Evolutionary conservation across 2,888 invertebrate species (phyloP).

Genomic region (Calliscelio sp.): DNA sequence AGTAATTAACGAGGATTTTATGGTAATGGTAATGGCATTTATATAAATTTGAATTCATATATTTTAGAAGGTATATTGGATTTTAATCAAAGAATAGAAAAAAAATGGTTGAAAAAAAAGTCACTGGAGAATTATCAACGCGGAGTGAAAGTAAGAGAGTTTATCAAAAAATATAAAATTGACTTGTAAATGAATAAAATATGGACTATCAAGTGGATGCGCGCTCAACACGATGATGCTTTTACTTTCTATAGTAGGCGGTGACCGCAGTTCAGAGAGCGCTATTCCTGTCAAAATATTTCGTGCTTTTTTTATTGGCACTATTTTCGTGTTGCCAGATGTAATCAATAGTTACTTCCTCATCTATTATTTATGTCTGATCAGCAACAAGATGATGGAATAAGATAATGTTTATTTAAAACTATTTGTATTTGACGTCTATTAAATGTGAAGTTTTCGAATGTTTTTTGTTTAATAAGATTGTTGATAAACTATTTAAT

Average conservation of each 20-base stretch:
- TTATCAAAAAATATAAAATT: conserved; percentile 14
- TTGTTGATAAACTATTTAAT: no score
- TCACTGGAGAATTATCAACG: no score
- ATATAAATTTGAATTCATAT: no score
- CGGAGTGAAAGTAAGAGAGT: background rate
- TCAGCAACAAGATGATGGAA: no score
- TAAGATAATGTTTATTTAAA: no score
- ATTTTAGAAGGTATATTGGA: background rate
- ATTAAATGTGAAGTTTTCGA: no score
- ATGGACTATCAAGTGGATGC: conserved; percentile 19
- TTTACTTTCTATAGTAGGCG: conserved; percentile 36
- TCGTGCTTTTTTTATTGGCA: background rate
- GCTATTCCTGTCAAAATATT: conserved; percentile 19
- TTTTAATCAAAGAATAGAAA: background rate
- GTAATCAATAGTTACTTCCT: background rate
- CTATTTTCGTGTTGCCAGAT: background rate
- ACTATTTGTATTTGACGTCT: no score
- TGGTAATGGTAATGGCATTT: no score
- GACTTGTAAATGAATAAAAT: conserved; percentile 14
- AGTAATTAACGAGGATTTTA: no score
- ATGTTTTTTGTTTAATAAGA: no score
- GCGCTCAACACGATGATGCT: conserved; percentile 25
- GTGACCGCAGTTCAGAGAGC: background rate
- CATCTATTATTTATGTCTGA: background rate
- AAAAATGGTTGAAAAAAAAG: no score